Conservation (phyloP, 2,888 invertebrate genomes). For the Leucoptera coffeella region DNA sequence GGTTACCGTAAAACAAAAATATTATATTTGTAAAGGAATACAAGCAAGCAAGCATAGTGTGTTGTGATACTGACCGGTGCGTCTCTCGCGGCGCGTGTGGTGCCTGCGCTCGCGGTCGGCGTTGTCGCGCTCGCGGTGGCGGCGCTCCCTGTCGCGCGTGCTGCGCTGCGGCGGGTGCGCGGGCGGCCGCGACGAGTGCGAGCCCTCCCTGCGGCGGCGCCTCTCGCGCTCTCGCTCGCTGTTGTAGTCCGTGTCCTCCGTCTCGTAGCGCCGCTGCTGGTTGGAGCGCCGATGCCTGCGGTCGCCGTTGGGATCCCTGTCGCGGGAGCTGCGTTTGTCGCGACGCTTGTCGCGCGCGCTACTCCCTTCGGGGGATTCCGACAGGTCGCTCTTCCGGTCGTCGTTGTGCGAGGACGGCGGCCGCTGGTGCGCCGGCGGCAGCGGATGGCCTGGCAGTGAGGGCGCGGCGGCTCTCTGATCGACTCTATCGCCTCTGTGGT, state of each 20-base stretch:
- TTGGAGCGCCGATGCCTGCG: conserved; percentile 29
- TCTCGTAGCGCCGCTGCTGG: conserved; percentile 51
- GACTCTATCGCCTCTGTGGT: no score
- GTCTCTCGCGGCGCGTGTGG: conserved; percentile 13
- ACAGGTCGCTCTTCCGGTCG: conserved; percentile 19
- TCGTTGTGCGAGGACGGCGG: conserved; percentile 17
- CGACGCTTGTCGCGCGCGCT: conserved; percentile 19
- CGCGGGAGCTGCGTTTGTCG: conserved; percentile 9
- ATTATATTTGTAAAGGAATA: no score
- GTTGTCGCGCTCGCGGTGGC: conserved; percentile 17
- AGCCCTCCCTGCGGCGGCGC: conserved; percentile 45
- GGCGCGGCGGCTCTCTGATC: conserved; percentile 15
- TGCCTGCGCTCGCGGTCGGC: conserved; percentile 24
- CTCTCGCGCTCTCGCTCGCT: conserved; percentile 58
- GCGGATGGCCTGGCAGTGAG: conserved; percentile 18
- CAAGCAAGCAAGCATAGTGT: no score
- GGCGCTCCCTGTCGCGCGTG: conserved; percentile 28
- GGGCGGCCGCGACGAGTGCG: conserved; percentile 34
- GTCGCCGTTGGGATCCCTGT: conserved; percentile 25
- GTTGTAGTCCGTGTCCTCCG: conserved; percentile 63
- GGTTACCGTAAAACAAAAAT: no score
- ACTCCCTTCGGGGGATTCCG: conserved; percentile 23
- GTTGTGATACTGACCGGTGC: no score
- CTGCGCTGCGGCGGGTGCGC: no score
- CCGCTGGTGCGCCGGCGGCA: conserved; percentile 14